Base-by-base conservation (phyloP, 2,113 vertebrate genomes). In the Neodontobutis hainanensis region DNA sequence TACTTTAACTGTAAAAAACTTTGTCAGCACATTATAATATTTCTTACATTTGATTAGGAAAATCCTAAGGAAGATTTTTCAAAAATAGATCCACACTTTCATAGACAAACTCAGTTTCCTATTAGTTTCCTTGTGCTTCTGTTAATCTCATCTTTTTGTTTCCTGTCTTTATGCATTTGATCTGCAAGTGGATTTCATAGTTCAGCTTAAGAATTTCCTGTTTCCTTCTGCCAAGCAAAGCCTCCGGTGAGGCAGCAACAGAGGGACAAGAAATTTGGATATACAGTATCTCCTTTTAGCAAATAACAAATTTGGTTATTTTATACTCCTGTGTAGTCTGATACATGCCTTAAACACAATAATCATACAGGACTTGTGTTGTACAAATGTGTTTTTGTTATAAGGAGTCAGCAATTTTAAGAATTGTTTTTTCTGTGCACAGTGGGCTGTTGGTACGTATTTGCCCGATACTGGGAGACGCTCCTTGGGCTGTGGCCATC, bases 1-100 rank as follows among this genome's bases (percentile, higher is more conserved):
- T 78, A 61, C 80, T 87, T 82, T 66, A 78, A 84, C 73, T 48
- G 51, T 87, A 87, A 88, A 84, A 62, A 48, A 51, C 48, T 76
- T 73, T 19, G 12, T 34, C 15, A 4, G 3, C 49, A 34, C 27
- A 34, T 34, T 52, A 52, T 3, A 52, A 27, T 32, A 32, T 40
- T 40, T 40, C 38, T 40, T 2, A 6, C 38, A 40, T 6, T 40
- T 40, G 8, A 40, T 40, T 6, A 40, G 8, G 5, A 4, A 6
- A 10, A 59, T 46, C 1, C 49, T 4, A 5, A 10, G n/a, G 12
- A 38, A 45, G 4, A 64, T 43, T 65, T 60, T 5, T 44, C 8
- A 35, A 5, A 43, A 27, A 40, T 40, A 6, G 4, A 5, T 40
- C 4, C 5, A 5, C 38, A 40, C 8, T 40, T 40, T 40, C 5